Conservation (phyloP, 2,888 invertebrate species). For the Apodemia mormo region DNA sequence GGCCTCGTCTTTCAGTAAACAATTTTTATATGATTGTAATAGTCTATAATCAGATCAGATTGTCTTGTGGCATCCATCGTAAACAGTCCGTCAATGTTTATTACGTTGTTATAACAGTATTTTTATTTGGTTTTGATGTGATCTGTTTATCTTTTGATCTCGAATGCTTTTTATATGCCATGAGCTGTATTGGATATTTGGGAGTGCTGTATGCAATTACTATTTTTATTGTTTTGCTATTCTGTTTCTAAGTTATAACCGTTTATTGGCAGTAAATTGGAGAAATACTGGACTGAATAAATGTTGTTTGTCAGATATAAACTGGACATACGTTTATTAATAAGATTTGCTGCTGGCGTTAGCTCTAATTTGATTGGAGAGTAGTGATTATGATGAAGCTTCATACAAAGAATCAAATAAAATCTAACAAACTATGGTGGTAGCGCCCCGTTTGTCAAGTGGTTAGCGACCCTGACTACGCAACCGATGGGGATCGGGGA, state of each 20-base stretch:
- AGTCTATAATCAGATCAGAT: conserved; percentile 63
- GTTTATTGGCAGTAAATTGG: conserved; percentile 19
- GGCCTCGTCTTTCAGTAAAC: conserved; percentile 49
- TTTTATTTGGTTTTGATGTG: conserved; percentile 67
- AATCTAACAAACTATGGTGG: too few relatives aligned
- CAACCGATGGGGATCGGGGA: too few relatives aligned
- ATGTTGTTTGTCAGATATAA: conserved; percentile 3
- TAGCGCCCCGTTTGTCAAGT: too few relatives aligned
- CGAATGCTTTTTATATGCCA: conserved; percentile 52
- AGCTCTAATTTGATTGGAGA: too few relatives aligned
- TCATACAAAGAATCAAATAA: too few relatives aligned
- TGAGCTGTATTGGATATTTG: conserved; percentile 36
- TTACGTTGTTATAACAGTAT: conserved; percentile 70
- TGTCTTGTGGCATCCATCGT: conserved; percentile 49
- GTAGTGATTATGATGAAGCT: too few relatives aligned
- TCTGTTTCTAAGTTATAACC: conserved; percentile 26
- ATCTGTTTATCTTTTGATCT: conserved; percentile 68
- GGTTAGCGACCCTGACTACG: too few relatives aligned
- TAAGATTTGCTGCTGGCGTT: too few relatives aligned
- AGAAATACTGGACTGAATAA: conserved; percentile 4
- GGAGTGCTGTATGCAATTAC: conserved; percentile 45
- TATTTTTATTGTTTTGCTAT: conserved; percentile 36
- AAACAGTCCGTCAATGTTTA: conserved; percentile 58
- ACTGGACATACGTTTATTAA: conserved; percentile 6
- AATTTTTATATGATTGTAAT: conserved; percentile 60